Conservation (phyloP, 2,797 vertebrate species). For the Zalophus californianus region DNA sequence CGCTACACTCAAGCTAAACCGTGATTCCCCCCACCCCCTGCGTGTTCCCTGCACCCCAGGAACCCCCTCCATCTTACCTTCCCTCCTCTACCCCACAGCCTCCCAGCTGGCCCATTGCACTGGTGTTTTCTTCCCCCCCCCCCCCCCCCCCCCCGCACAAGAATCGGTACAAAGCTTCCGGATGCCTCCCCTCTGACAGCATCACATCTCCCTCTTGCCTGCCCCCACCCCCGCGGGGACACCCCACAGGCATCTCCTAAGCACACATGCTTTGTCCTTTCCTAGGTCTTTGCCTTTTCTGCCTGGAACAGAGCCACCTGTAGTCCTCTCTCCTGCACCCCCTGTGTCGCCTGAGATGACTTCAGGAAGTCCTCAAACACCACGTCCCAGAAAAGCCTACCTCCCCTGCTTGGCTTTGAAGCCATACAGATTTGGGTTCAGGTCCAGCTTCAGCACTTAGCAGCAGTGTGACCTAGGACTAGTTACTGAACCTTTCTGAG, state of each 20-base stretch:
- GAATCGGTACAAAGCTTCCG: neutral
- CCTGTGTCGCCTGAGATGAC: accelerated
- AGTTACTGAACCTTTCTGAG: neutral
- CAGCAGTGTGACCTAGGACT: neutral
- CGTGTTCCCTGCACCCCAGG: neutral
- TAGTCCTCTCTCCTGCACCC: neutral
- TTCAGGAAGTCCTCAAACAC: neutral
- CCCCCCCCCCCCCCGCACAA: too few relatives aligned
- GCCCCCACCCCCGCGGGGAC: neutral
- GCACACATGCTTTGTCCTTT: accelerated
- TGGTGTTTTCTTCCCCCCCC: neutral
- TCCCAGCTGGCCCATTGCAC: neutral
- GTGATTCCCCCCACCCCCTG: accelerated
- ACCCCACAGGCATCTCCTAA: neutral
- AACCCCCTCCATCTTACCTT: neutral
- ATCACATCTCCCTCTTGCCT: neutral
- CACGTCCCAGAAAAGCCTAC: neutral
- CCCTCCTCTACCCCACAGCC: neutral
- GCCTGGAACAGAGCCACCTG: neutral
- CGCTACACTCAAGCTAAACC: neutral
- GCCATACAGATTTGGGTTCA: neutral
- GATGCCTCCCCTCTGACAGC: accelerated
- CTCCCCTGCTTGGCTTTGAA: neutral
- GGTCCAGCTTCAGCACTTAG: neutral
- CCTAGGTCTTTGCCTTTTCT: neutral